phyloP scores from a whole-genome alignment of 1,140 invertebrate species.

The Atta cephalotes region DNA sequence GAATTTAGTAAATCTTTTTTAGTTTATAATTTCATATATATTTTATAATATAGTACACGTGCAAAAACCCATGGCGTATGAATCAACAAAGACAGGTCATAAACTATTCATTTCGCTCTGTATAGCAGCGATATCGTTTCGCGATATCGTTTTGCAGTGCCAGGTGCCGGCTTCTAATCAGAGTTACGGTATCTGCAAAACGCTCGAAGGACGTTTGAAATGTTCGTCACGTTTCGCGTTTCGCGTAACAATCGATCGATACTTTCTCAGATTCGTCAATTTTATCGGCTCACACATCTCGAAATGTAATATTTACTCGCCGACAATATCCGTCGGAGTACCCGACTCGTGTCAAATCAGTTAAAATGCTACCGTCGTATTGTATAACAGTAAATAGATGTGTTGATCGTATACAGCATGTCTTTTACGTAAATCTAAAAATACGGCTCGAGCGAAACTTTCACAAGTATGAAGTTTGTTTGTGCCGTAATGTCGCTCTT shows the following conservation, averaged over 20 bases:
- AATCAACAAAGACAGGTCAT: background rate
- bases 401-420: background rate
- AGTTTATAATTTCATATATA: background rate
- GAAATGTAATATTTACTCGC: background rate
- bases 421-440: constrained; percentile 18
- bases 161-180: constrained; percentile 37
- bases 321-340: constrained; percentile 29
- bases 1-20: no score
- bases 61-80: background rate
- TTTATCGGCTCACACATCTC: constrained; percentile 23
- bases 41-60: background rate
- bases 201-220: background rate
- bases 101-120: constrained; percentile 13
- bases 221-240: constrained; percentile 28
- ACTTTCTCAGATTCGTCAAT: constrained; percentile 21
- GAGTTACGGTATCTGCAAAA: background rate
- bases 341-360: constrained; percentile 5
- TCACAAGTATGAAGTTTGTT: background rate
- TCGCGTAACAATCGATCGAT: constrained; percentile 31
- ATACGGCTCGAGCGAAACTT: constrained; percentile 16
- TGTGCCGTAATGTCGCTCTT: constrained; percentile 4
- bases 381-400: background rate
- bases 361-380: background rate
- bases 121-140: background rate
- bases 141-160: constrained; percentile 17